Evolutionary conservation across 1,140 invertebrate genomes (phyloP).

Genomic region (Metopolophium dirhodum): DNA sequence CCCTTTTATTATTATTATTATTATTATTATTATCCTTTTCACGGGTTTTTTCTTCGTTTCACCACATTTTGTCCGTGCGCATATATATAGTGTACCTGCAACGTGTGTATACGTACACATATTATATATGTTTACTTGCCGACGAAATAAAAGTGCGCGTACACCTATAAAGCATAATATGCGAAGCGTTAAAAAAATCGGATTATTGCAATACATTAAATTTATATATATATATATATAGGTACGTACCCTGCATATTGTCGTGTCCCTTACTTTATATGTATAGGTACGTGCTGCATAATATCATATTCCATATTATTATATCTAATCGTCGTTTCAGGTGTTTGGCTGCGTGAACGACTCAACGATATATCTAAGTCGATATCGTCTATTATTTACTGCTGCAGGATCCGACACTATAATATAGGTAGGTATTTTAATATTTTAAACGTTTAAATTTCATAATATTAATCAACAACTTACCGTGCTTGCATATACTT

Average conservation of each 20-base stretch:
- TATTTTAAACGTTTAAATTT: not conserved
- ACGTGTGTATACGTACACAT: too few species aligned
- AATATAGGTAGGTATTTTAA: not conserved
- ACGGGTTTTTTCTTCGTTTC: conserved; percentile 16
- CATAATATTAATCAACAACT: conserved; percentile 15
- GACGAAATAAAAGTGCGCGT: not conserved
- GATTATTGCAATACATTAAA: not conserved
- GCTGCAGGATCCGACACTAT: not conserved
- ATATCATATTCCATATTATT: not conserved
- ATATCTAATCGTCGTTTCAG: not conserved
- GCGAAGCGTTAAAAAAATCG: not conserved
- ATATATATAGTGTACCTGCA: not conserved
- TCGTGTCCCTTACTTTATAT: not conserved
- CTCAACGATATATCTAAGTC: not conserved
- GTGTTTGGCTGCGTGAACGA: not conserved
- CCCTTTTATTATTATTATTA: not conserved
- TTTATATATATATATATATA: not conserved
- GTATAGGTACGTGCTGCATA: not conserved
- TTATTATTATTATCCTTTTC: conserved; percentile 34
- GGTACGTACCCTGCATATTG: not conserved
- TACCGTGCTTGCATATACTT: not conserved
- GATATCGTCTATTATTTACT: not conserved
- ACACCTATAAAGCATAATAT: not conserved
- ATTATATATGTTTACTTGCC: not conserved
- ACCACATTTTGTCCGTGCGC: not conserved